Evolutionary conservation across 1,140 invertebrate genomes (phyloP).

Genomic region (Drosophila orosa): DNA sequence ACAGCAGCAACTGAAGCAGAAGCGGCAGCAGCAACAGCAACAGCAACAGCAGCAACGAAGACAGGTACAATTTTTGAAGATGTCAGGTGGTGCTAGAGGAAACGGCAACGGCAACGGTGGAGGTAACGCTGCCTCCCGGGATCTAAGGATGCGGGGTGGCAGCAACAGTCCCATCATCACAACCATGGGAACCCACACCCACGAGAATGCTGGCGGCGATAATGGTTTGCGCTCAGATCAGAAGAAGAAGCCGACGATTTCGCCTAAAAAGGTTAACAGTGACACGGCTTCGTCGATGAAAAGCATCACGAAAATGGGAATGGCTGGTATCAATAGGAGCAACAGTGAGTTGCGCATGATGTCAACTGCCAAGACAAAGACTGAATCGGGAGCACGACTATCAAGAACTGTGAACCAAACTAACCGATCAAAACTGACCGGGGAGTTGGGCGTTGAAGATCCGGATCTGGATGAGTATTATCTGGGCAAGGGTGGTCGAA

Average conservation of each 20-base stretch:
- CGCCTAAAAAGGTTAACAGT: not conserved
- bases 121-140: not conserved
- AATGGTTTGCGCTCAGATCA: not conserved
- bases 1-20: not conserved
- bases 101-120: not conserved
- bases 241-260: not conserved
- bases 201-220: slow-evolving; percentile 25
- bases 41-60: not conserved
- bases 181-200: not conserved
- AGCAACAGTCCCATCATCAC: not conserved
- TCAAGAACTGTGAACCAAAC: not conserved
- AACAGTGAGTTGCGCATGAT: not conserved
- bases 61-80: slow-evolving; percentile 1
- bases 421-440: not conserved
- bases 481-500: not conserved
- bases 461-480: too few species aligned
- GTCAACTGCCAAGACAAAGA: not conserved
- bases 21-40: not conserved
- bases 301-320: not conserved
- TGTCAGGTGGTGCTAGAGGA: not conserved
- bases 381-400: not conserved
- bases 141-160: not conserved
- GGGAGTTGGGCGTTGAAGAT: not conserved
- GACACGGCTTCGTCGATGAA: not conserved
- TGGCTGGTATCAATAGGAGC: not conserved